Evolutionary conservation across 1,140 invertebrate genomes (phyloP).

Genomic region (Meloidogyne hapla): DNA sequence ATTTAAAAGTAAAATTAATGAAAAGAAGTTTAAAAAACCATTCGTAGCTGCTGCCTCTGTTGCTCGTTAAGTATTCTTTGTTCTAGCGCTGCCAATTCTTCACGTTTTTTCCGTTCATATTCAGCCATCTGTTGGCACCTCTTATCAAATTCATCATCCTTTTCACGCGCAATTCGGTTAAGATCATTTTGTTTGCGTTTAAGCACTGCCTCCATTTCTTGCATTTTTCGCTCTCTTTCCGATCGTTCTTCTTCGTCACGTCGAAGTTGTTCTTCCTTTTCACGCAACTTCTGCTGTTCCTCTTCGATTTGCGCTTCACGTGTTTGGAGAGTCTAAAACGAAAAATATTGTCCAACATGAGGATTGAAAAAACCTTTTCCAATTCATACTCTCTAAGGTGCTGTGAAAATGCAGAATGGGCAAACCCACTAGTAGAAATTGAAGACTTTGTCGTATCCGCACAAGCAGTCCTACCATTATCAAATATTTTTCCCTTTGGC

Average conservation of each 20-base stretch:
- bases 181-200: slow-evolving; percentile 40
- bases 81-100: slow-evolving; percentile 37
- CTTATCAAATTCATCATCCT: slow-evolving; percentile 45
- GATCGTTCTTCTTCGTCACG: slow-evolving; percentile 41
- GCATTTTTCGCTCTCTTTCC: slow-evolving; percentile 38
- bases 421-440: background rate
- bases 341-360: background rate
- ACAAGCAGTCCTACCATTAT: background rate
- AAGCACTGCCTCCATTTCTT: slow-evolving; percentile 46
- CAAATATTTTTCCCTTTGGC: background rate
- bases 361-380: background rate
- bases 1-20: background rate
- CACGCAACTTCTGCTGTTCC: slow-evolving; percentile 42
- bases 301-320: slow-evolving; percentile 39
- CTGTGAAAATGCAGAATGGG: slow-evolving; percentile 11
- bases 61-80: slow-evolving; percentile 33
- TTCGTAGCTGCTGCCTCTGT: slow-evolving; percentile 13
- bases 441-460: background rate
- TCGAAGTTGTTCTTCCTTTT: slow-evolving; percentile 41
- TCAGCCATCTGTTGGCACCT: slow-evolving; percentile 37
- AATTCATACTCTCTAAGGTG: slow-evolving; percentile 7
- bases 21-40: slow-evolving; percentile 7
- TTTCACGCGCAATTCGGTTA: slow-evolving; percentile 29
- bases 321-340: slow-evolving; percentile 22
- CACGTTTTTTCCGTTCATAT: slow-evolving; percentile 39